Conservation (phyloP, 1,140 invertebrate genomes). For the Lanistes nyassanus region DNA sequence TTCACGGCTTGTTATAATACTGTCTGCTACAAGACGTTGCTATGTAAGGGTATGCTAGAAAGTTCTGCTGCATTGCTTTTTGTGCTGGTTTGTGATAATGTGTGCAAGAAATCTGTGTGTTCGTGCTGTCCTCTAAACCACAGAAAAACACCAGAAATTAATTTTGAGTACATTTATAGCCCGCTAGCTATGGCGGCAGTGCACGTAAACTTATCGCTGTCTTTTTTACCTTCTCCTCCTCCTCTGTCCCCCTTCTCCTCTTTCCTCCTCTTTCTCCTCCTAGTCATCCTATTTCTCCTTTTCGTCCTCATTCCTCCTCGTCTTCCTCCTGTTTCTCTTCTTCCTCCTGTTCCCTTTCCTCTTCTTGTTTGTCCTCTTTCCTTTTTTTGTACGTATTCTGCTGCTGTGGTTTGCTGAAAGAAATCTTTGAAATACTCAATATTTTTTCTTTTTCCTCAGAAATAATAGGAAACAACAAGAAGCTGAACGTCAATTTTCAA, state of each 20-base stretch:
- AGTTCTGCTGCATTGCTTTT: too few species aligned
- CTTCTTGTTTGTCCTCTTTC: too few species aligned
- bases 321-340: constrained; percentile 3
- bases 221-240: not conserved
- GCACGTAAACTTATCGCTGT: not conserved
- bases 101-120: too few species aligned
- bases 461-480: constrained; percentile 47
- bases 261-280: constrained; percentile 1
- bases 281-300: not conserved
- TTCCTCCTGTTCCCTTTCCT: not conserved
- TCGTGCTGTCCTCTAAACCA: too few species aligned
- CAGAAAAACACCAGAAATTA: too few species aligned
- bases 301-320: constrained; percentile 3
- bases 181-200: too few species aligned
- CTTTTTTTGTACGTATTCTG: not conserved
- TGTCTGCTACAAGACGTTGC: too few species aligned
- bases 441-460: constrained; percentile 40
- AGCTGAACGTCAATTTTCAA: constrained; percentile 47
- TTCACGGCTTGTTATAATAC: too few species aligned
- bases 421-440: too few species aligned
- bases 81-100: too few species aligned
- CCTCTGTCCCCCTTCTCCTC: not conserved
- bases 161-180: too few species aligned
- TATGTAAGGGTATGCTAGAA: too few species aligned
- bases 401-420: not conserved